These are phyloP conservation scores for Oncorhynchus gorbuscha DNA, from an alignment of 2,113 vertebrate species.

Conservation along the genomic window DNA sequence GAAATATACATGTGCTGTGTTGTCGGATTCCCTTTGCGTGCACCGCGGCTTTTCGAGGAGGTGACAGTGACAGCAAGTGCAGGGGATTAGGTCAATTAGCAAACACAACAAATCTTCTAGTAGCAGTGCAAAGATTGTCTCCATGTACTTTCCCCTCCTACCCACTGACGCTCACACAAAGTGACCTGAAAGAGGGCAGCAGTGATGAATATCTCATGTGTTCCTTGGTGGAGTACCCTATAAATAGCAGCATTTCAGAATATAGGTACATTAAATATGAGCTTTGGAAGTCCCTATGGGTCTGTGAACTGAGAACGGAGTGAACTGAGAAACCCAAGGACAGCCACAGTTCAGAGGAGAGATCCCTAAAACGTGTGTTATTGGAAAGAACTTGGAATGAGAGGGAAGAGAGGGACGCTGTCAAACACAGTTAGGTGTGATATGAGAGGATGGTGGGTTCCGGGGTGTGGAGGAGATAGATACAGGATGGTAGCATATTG, in stretches of 20 bases:
- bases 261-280: slow-evolving; percentile 58
- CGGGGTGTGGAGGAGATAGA: too few species aligned
- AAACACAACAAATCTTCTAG: slow-evolving; percentile 11
- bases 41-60: slow-evolving; percentile 13
- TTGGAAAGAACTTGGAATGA: slow-evolving; percentile 17
- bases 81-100: slow-evolving; percentile 13
- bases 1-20: slow-evolving; percentile 57
- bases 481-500: too few species aligned
- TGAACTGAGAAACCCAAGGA: slow-evolving; percentile 18
- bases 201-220: slow-evolving; percentile 8
- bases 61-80: slow-evolving; percentile 11
- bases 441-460: background rate
- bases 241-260: slow-evolving; percentile 58
- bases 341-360: background rate
- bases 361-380: background rate
- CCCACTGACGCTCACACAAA: slow-evolving; percentile 20
- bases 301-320: slow-evolving; percentile 25
- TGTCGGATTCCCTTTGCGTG: slow-evolving; percentile 17
- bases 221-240: slow-evolving; percentile 21
- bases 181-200: slow-evolving; percentile 11
- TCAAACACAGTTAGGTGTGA: background rate
- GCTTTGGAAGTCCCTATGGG: slow-evolving; percentile 37
- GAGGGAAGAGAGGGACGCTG: slow-evolving; percentile 3
- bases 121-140: background rate
- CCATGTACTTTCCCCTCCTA: background rate